These are phyloP conservation scores for Hanleya hanleyi DNA, from an alignment of 2,888 invertebrate species.

Conservation along the genomic window DNA sequence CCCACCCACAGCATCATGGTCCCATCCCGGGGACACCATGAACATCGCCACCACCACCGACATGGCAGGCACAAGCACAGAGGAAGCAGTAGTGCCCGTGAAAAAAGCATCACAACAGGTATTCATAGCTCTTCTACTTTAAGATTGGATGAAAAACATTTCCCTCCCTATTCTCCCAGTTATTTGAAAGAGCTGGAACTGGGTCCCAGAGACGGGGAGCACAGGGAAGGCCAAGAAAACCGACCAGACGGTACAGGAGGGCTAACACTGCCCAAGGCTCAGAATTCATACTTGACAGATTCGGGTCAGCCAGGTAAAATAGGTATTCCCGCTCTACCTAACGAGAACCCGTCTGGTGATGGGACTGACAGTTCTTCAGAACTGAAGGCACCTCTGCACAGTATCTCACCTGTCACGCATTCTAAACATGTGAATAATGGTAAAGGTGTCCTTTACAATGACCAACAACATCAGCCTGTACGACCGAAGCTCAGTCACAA, in stretches of 20 bases:
- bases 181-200: background rate
- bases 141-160: background rate
- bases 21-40: background rate
- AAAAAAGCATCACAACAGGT: background rate
- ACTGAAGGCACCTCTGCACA: background rate
- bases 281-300: background rate
- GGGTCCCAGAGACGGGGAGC: background rate
- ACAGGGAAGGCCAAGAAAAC: background rate
- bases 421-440: no score
- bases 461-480: background rate
- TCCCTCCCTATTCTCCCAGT: background rate
- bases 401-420: background rate
- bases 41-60: background rate
- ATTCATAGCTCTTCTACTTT: background rate
- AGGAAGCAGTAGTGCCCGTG: background rate
- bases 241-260: background rate
- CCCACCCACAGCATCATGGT: background rate
- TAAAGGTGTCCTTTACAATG: background rate
- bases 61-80: background rate
- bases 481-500: no score
- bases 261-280: background rate
- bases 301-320: background rate
- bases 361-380: background rate
- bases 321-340: background rate
- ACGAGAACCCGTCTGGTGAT: no score